A percentile compares a stretch with the other conserved stretches of the same genome.
Conservation (phyloP, 2,113 vertebrate genomes). For the Motacilla tschutschensis region DNA sequence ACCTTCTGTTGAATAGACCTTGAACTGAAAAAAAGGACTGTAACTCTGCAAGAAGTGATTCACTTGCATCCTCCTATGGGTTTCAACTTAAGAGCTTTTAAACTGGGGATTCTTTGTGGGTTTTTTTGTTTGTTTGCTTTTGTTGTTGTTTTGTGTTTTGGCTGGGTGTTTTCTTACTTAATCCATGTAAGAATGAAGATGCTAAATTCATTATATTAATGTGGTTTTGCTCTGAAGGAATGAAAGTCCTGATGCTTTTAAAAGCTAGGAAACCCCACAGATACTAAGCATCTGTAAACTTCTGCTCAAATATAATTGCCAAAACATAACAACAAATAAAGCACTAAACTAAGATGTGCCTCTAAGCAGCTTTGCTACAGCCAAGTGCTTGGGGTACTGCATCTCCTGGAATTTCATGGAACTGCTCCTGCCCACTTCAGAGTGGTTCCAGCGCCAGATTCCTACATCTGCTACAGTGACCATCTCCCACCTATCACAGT, state of each 20-base stretch:
- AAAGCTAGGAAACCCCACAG: neutral
- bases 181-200: neutral
- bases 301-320: neutral
- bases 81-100: neutral
- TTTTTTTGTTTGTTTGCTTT: fast-evolving
- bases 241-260: neutral
- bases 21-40: neutral
- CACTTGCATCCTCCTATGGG: fast-evolving
- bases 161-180: neutral
- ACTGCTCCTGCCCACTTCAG: neutral
- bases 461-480: neutral
- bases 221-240: neutral
- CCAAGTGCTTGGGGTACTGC: too few species aligned
- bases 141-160: neutral
- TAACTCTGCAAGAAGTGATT: neutral
- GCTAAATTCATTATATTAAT: neutral
- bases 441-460: neutral
- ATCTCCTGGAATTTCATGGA: neutral
- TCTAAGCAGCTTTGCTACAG: neutral
- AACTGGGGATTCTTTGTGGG: neutral
- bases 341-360: neutral
- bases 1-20: neutral
- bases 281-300: neutral
- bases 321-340: neutral
- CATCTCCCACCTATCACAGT: neutral